These are phyloP conservation scores for Pristis pectinata DNA, from an alignment of 2,797 vertebrate genomes.

Conservation along the genomic window DNA sequence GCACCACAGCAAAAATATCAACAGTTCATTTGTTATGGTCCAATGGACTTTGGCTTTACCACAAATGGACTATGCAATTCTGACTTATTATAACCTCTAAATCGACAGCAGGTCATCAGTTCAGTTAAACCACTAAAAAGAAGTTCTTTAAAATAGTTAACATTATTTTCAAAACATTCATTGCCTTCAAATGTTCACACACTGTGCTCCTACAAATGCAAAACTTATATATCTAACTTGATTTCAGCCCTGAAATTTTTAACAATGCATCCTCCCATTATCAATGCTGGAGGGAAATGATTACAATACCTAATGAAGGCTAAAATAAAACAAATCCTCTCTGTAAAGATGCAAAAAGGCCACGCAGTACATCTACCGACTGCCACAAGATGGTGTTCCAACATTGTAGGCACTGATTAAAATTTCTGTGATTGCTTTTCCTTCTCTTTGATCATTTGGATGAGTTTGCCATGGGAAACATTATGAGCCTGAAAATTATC, in stretches of 20 bases:
- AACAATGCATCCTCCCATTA: neutral
- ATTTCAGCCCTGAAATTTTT: neutral
- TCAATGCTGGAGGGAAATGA: neutral
- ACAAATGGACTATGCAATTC: neutral
- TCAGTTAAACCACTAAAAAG: neutral
- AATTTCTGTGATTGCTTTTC: neutral
- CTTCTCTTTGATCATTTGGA: neutral
- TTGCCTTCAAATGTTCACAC: neutral
- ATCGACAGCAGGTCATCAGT: neutral
- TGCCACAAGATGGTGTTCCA: constrained; percentile 35
- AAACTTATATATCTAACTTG: neutral
- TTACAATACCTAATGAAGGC: neutral
- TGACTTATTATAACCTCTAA: neutral
- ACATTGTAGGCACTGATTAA: neutral
- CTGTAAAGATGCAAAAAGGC: neutral
- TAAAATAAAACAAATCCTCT: neutral
- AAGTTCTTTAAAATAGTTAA: neutral
- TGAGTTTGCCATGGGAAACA: neutral
- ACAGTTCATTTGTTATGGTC: neutral
- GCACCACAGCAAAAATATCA: neutral
- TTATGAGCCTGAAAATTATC: neutral
- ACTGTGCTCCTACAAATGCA: neutral
- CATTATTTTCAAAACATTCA: neutral
- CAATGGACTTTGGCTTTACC: neutral
- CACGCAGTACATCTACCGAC: neutral